Conservation (phyloP, 2,888 invertebrate genomes). For the Linnaemya tessellans region DNA sequence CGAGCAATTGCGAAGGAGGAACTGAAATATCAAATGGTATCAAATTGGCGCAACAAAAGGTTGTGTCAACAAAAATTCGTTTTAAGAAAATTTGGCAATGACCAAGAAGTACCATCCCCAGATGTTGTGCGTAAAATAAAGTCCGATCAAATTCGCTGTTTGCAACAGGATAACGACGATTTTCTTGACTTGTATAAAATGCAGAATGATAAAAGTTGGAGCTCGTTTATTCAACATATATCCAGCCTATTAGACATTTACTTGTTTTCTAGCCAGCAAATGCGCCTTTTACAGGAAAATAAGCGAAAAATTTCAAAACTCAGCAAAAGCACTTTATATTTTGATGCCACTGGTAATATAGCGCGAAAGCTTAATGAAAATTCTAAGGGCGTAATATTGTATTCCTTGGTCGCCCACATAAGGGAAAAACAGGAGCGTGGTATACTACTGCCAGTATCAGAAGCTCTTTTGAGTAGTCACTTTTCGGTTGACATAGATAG, state of each 20-base stretch:
- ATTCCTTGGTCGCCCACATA: constrained; percentile 3
- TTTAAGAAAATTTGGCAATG: not conserved
- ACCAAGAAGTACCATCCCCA: constrained; percentile 23
- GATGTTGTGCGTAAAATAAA: constrained; percentile 21
- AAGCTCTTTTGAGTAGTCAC: constrained; percentile 10
- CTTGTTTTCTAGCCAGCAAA: not conserved
- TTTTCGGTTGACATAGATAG: not conserved
- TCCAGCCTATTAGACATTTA: not conserved
- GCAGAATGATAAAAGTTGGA: constrained; percentile 39
- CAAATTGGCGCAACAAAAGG: not conserved
- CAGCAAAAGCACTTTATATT: constrained; percentile 13
- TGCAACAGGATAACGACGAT: not conserved
- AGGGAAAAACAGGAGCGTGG: not conserved
- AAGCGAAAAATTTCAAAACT: not conserved
- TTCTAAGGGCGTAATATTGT: constrained; percentile 3
- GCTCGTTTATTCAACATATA: not conserved
- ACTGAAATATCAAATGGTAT: not conserved
- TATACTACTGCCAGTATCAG: not conserved
- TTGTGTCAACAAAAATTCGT: not conserved
- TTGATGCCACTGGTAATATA: constrained; percentile 22
- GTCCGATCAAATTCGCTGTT: not conserved
- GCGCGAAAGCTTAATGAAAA: not conserved
- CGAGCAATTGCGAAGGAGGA: not conserved
- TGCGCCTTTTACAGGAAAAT: not conserved
- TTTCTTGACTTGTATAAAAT: constrained; percentile 24